phyloP scores from a whole-genome alignment of 2,888 invertebrate species.

The Pseudococcus jackbeardsleyi region DNA sequence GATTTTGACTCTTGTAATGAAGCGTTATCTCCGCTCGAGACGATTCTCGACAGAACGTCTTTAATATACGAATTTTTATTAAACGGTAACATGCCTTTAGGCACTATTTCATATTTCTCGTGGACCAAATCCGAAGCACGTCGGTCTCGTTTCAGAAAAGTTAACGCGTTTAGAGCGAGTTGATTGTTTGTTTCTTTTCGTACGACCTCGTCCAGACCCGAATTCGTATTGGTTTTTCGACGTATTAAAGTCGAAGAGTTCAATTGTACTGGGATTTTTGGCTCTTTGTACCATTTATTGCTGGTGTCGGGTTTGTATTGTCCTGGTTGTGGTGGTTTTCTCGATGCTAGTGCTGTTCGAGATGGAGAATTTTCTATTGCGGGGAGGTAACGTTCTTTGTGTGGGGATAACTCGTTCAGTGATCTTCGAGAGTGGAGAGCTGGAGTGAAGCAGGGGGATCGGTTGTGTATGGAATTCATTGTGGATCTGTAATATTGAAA shows the following conservation, averaged over 20 bases:
- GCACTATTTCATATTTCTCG: constrained; percentile 39
- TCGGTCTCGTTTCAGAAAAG: constrained; percentile 48
- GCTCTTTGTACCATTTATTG: constrained; percentile 55
- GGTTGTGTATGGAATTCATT: constrained; percentile 10
- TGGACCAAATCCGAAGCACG: constrained; percentile 29
- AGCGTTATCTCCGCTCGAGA: constrained; percentile 2
- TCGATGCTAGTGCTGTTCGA: neutral
- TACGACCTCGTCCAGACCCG: neutral
- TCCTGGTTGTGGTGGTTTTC: neutral
- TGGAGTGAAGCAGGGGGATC: neutral
- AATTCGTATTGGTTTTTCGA: constrained; percentile 17
- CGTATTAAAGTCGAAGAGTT: constrained; percentile 58
- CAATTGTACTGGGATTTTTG: constrained; percentile 56
- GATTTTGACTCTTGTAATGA: neutral
- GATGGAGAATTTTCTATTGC: neutral
- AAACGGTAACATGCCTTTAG: constrained; percentile 46
- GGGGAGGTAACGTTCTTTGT: neutral
- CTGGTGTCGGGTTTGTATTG: neutral
- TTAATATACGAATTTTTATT: constrained; percentile 46
- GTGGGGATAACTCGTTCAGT: neutral
- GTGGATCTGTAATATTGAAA: neutral
- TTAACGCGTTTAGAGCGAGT: constrained; percentile 3
- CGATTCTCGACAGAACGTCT: constrained; percentile 34
- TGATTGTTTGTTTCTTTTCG: constrained; percentile 47
- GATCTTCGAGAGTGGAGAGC: constrained; percentile 16